Percentiles rank a stretch among this genome's conserved stretches.
Conservation (phyloP, 23 tunicate genomes). For the Trididemnum nubilum region DNA sequence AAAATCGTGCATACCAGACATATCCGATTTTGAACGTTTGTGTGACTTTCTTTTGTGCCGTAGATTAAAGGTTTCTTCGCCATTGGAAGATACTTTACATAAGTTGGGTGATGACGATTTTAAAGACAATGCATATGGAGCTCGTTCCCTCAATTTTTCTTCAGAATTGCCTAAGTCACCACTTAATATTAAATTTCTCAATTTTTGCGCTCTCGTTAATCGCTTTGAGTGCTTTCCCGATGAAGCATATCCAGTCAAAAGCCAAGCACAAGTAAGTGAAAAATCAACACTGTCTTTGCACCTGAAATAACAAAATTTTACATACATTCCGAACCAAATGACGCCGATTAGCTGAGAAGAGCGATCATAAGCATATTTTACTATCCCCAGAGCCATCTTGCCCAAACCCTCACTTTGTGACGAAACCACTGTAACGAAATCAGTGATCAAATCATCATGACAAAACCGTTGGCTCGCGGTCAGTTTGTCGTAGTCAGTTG, state of each 20-base stretch:
- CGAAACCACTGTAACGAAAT: too few species aligned
- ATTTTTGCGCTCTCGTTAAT: constrained; percentile 80
- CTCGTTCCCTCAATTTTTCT: constrained; percentile 37
- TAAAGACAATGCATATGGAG: constrained; percentile 36
- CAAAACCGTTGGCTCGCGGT: too few species aligned
- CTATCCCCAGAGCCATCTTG: too few species aligned
- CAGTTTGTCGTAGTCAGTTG: too few species aligned
- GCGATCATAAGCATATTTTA: too few species aligned
- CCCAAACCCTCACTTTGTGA: too few species aligned
- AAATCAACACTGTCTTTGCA: constrained; percentile 97
- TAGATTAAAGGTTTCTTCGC: constrained; percentile 44
- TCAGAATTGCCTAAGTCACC: constrained; percentile 58
- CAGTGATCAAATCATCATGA: too few species aligned
- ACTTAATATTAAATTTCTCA: constrained; percentile 66
- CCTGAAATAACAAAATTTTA: constrained; percentile 56
- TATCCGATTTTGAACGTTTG: constrained; percentile 83
- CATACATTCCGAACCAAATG: too few species aligned
- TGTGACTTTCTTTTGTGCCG: constrained; percentile 64
- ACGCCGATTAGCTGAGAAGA: too few species aligned
- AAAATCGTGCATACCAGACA: constrained; percentile 55
- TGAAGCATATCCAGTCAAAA: constrained; percentile 77
- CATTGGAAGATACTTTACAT: constrained; percentile 20
- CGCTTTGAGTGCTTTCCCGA: constrained; percentile 53
- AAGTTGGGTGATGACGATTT: constrained; percentile 42
- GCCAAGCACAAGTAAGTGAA: constrained; percentile 93